Conservation (phyloP, 2,113 vertebrate species). For the Jaculus jaculus region DNA sequence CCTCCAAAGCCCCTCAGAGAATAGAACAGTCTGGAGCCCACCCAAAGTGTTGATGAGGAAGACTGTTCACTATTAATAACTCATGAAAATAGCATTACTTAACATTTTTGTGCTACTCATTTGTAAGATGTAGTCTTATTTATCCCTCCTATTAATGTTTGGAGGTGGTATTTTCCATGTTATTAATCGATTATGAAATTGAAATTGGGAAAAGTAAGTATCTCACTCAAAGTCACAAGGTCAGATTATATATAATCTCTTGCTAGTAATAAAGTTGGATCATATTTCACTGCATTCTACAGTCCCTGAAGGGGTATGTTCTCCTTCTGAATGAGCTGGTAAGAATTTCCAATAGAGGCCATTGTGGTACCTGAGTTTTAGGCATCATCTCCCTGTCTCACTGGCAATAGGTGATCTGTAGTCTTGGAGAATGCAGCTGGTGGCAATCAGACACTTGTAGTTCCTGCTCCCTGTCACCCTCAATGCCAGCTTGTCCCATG, state of each 20-base stretch:
- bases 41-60: neutral
- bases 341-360: neutral
- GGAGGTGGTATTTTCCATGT: neutral
- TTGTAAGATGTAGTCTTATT: neutral
- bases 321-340: neutral
- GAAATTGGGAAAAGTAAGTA: neutral
- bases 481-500: neutral
- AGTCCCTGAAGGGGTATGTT: neutral
- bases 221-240: neutral
- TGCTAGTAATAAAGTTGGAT: neutral
- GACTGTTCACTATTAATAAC: constrained; percentile 4
- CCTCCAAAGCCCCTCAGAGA: neutral
- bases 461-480: neutral
- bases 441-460: neutral
- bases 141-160: neutral
- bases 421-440: rapidly evolving
- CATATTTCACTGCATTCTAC: neutral
- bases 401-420: neutral
- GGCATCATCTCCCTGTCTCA: neutral
- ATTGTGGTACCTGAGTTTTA: neutral
- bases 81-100: neutral
- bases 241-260: neutral
- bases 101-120: neutral
- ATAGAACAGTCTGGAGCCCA: neutral
- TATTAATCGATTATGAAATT: constrained; percentile 3